Percentiles rank a stretch among this genome's conserved stretches.
phyloP scores from a whole-genome alignment of 2,797 vertebrate species.

The Avahi laniger region DNA sequence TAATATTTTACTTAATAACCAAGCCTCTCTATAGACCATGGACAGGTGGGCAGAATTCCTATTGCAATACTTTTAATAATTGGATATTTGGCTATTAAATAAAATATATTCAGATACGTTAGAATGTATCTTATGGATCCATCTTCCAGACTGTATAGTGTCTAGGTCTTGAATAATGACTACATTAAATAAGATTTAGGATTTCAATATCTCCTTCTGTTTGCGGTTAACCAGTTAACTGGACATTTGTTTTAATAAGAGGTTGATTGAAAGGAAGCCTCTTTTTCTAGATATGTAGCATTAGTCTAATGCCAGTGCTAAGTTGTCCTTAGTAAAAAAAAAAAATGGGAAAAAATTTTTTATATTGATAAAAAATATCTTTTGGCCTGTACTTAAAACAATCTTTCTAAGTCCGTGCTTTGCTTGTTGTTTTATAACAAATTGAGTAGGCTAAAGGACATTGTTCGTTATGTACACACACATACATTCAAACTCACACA shows the following conservation, averaged over 20 bases:
- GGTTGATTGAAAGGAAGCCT: conserved; percentile 11
- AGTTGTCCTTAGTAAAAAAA: background rate
- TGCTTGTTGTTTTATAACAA: conserved; percentile 40
- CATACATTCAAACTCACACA: background rate
- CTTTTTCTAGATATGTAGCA: conserved; percentile 11
- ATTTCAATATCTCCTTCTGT: background rate
- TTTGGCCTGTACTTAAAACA: conserved; percentile 9
- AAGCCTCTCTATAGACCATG: background rate
- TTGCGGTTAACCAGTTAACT: conserved; percentile 29
- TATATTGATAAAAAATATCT: background rate
- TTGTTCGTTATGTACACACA: background rate
- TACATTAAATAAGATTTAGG: background rate
- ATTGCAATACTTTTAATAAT: background rate
- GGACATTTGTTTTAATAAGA: conserved; percentile 25
- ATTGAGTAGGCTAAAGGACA: background rate
- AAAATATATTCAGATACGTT: background rate
- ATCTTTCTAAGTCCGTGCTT: conserved; percentile 16
- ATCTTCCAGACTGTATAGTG: background rate
- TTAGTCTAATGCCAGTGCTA: background rate
- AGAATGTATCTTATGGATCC: background rate
- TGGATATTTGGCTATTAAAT: conserved; percentile 20
- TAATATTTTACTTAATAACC: background rate
- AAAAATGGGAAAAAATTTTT: background rate
- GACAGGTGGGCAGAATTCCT: background rate
- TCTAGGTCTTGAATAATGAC: background rate